Evolutionary conservation across 2,113 vertebrate species (phyloP).

Genomic region (Spea multiplicata): DNA sequence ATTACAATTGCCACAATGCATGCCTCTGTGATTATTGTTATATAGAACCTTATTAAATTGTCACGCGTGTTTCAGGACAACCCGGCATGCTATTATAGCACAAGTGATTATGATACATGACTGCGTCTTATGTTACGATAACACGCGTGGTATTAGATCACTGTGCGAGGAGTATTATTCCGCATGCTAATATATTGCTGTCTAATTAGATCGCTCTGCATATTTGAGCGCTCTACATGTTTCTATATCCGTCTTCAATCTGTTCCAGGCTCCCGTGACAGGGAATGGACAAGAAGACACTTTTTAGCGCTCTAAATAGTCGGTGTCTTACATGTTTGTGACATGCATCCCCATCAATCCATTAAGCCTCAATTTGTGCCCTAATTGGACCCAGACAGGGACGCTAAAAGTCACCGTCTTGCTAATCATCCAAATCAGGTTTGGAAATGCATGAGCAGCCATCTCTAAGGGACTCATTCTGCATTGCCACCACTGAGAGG

Average conservation of each 20-base stretch:
- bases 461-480: neutral
- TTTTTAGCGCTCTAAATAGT: slow-evolving; percentile 3
- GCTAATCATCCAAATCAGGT: slow-evolving; percentile 32
- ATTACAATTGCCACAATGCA: neutral
- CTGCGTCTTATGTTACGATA: neutral
- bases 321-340: slow-evolving; percentile 29
- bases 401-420: slow-evolving; percentile 13
- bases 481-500: neutral
- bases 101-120: neutral
- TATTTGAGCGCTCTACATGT: neutral
- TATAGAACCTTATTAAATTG: neutral
- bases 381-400: slow-evolving; percentile 34
- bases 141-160: neutral
- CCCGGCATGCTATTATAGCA: neutral
- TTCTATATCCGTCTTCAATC: neutral
- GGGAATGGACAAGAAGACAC: neutral
- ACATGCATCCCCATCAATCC: slow-evolving; percentile 30
- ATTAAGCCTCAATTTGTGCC: slow-evolving; percentile 38
- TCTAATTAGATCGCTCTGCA: slow-evolving; percentile 3
- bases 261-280: slow-evolving; percentile 4
- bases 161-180: neutral
- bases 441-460: slow-evolving; percentile 37
- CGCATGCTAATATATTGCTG: neutral
- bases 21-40: neutral
- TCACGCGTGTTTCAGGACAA: neutral